Base-by-base conservation (phyloP, 1,140 invertebrate genomes). In the Linepithema humile region DNA sequence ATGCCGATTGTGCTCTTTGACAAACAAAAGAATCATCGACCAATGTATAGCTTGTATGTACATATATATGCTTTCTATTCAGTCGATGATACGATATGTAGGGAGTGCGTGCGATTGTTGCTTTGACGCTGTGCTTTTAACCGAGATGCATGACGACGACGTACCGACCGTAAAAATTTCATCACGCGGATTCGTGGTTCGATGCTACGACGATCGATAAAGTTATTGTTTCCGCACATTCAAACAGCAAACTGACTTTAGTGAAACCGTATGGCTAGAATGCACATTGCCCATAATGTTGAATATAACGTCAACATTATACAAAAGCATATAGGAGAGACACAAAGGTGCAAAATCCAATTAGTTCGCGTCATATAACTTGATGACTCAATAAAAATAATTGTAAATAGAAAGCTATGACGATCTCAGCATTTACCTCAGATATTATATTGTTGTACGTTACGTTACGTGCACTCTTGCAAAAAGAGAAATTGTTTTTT, bases 1-100 rank as follows among this genome's bases (percentile, higher is more conserved):
- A 55, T 64, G 48, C 26, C 45, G 75, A 80, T 80, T 80, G 64
- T 80, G 35, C 26, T 57, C 35, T 80, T 70, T 55, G 48, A 40
- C 35, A 32, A 12, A 80, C 64, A 80, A 80, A 80, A 80, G 75
- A 80, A 80, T 80, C 75, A 80, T 80, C 75, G 62, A 32, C 35
- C 60, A 29, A 53, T 38, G 64, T 57, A 80, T 55, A 80, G 64
- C 35, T 69, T 29, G 57, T 40, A n/a, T 38, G 32, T 45, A 17
- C 26, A 70, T 69, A 78, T 80, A 70, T 80, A 55, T 80, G 75
- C 55, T 69, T 50, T 29, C 12, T 35, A 78, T 69, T 32, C 64
- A 65, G 32, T 69, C 17, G 6, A 9, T 35, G 48, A 65, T 55
- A 70, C 9, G 10, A 9, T 45, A 65, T 17, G 74, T n/a, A 78